Base-by-base conservation (phyloP, 1,140 invertebrate genomes). In the Drosophila novamexicana region DNA sequence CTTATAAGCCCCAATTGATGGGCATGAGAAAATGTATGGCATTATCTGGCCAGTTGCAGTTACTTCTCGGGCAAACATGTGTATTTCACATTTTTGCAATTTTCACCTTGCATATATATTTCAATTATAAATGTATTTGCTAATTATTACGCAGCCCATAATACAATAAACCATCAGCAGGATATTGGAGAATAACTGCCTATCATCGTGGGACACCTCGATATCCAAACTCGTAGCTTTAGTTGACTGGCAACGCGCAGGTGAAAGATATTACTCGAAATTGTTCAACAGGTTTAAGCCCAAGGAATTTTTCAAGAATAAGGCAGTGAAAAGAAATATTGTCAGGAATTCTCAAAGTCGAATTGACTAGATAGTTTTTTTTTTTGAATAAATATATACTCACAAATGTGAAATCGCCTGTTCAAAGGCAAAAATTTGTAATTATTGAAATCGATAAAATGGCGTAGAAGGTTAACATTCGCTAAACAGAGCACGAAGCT, bases 51-150 rank as follows among this genome's bases (percentile, higher is more conserved):
- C 32, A 14, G 32, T 54, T 49, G 16, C n/a, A 61, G 47, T 22
- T 37, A 37, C 16, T 65, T 49, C 12, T n/a, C 40, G 18, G 37
- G 0, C 7, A 32, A 45, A 40, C 36, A 53, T 64, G 47, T 64
- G 45, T 37, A 12, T 71, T 66, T 64, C 59, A 12, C 22, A 64
- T 52, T 65, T 65, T 50, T 44, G 29, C 36, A 50, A 58, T 67
- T 58, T 40, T n/a, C 36, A 22, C 14, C 52, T 40, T 37, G 10
- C 50, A 80, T 81, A 73, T 63, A 56, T 76, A 77, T 80, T 83
- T 69, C 68, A 83, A 80, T 80, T 84, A 74, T 77, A 65, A 79
- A 73, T 65, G 47, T 64, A 49, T 84, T 79, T 77, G 57, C 39
- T 57, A 65, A 73, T 76, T 45, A 73, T 73, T 67, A 53, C 40